Conservation (phyloP, 2,113 vertebrate genomes). For the Vanacampus margaritifer region DNA sequence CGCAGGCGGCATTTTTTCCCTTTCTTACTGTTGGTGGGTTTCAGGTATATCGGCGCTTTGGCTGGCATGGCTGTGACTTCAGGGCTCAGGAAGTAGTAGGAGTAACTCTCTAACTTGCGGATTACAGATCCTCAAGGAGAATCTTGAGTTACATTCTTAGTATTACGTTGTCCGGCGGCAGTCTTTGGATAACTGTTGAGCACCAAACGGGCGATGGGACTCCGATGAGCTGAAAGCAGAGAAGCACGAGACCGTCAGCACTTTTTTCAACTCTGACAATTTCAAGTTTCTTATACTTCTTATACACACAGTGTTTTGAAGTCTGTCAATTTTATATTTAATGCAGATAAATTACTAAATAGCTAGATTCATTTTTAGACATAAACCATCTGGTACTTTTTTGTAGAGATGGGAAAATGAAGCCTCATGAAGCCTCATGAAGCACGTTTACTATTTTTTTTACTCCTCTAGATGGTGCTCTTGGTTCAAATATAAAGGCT, state of each 20-base stretch:
- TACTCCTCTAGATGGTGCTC: no score
- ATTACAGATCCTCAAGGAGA: constrained; percentile 28
- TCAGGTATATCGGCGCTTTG: constrained; percentile 96
- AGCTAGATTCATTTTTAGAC: no score
- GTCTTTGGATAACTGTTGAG: constrained; percentile 29
- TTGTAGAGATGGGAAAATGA: no score
- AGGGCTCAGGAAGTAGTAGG: constrained; percentile 28
- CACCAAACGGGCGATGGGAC: constrained; percentile 36
- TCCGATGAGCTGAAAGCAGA: constrained; percentile 55
- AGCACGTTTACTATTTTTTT: no score
- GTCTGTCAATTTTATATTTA: not conserved
- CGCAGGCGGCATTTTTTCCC: constrained; percentile 96
- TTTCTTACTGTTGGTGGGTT: constrained; percentile 89
- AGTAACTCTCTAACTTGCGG: constrained; percentile 32
- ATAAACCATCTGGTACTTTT: no score
- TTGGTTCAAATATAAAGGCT: no score
- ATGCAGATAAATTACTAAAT: no score
- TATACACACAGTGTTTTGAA: not conserved
- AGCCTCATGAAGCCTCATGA: no score
- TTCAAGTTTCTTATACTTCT: constrained; percentile 1
- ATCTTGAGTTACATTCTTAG: constrained; percentile 72
- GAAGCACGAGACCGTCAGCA: constrained; percentile 37
- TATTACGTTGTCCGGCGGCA: constrained; percentile 6
- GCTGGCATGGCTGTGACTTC: constrained; percentile 83
- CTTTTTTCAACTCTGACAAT: constrained; percentile 19